phyloP scores from a whole-genome alignment of 2,797 vertebrate genomes.

The Enteromius trimaculatus region DNA sequence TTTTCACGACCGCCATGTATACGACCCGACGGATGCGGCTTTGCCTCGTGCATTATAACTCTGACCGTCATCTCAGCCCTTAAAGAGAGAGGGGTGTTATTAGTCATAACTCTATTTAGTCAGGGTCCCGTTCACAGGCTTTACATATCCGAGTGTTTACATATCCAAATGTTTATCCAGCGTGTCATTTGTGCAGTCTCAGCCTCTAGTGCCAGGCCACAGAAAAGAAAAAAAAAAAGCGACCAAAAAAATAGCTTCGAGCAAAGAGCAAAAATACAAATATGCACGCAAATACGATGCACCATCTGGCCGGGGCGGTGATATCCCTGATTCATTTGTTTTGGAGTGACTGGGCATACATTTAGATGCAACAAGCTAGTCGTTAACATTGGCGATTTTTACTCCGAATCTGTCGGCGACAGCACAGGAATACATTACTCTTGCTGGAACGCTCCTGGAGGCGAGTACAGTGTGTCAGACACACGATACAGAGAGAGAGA shows the following conservation, averaged over 20 bases:
- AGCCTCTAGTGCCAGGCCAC: conserved; percentile 32
- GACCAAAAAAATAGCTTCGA: background rate
- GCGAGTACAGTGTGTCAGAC: conserved; percentile 38
- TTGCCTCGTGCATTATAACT: conserved; percentile 28
- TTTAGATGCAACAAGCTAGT: conserved; percentile 30
- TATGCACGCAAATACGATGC: conserved; percentile 35
- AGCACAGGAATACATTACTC: conserved; percentile 42
- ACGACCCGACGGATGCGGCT: conserved; percentile 61
- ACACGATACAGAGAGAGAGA: conserved; percentile 8
- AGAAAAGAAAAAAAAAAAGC: background rate
- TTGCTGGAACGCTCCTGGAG: conserved; percentile 41
- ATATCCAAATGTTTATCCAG: conserved; percentile 56
- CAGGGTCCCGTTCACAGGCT: conserved; percentile 43
- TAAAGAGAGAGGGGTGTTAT: conserved; percentile 42
- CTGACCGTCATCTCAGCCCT: background rate
- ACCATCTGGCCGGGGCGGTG: conserved; percentile 45
- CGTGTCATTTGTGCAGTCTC: conserved; percentile 21
- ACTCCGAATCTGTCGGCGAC: conserved; percentile 20
- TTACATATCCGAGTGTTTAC: conserved; percentile 32
- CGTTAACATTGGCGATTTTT: conserved; percentile 31
- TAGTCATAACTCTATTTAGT: conserved; percentile 55
- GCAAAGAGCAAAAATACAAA: conserved; percentile 44
- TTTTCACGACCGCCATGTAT: conserved; percentile 73
- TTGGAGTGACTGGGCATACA: conserved; percentile 25
- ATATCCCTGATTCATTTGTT: conserved; percentile 46